Evolutionary conservation across 2,113 vertebrate species (phyloP).

Genomic region (Terrapene triunguis): DNA sequence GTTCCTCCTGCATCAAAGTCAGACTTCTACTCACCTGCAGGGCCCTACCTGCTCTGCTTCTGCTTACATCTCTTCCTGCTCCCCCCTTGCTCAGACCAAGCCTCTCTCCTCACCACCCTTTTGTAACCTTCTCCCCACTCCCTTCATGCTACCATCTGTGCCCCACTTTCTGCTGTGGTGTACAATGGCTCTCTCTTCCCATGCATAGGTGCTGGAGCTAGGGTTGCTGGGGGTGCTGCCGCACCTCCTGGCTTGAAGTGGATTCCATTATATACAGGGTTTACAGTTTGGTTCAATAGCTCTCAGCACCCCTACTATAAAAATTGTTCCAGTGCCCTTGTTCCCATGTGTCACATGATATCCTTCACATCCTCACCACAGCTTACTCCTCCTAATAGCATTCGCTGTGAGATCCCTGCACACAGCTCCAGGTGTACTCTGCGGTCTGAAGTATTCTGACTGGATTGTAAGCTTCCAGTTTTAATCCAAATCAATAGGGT

Average conservation of each 20-base stretch:
- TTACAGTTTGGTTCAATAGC: too few species aligned
- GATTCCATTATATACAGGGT: too few species aligned
- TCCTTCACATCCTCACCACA: fast-evolving
- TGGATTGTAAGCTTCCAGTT: background rate
- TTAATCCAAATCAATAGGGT: background rate
- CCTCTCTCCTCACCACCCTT: too few species aligned
- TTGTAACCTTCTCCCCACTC: too few species aligned
- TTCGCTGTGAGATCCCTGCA: background rate
- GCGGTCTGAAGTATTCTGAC: background rate
- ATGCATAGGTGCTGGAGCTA: too few species aligned
- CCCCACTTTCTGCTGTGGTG: background rate
- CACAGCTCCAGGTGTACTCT: background rate
- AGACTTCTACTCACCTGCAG: background rate
- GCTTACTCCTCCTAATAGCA: background rate
- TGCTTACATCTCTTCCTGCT: background rate
- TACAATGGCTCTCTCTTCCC: background rate
- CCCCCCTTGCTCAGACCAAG: too few species aligned
- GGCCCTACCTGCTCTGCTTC: background rate
- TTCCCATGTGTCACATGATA: background rate
- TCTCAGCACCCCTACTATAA: too few species aligned
- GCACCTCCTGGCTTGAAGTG: too few species aligned
- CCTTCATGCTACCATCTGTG: background rate
- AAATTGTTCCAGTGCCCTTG: background rate
- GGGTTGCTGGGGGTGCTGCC: too few species aligned
- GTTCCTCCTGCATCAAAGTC: background rate